Conservation (phyloP, 2,797 vertebrate genomes). For the Trachurus trachurus region DNA sequence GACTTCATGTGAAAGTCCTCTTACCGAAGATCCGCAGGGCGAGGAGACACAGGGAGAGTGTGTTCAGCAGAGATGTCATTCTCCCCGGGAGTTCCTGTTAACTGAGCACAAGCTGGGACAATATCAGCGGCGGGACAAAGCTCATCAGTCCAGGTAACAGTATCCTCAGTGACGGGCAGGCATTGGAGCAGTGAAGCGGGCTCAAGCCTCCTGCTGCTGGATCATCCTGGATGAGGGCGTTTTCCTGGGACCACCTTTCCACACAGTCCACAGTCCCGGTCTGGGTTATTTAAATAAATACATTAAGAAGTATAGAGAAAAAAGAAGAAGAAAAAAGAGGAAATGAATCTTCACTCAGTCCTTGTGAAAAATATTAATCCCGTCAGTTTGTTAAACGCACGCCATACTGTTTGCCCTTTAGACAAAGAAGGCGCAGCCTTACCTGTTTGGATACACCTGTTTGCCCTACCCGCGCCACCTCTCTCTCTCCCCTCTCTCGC, state of each 20-base stretch:
- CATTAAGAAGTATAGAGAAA: no score
- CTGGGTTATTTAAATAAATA: not conserved
- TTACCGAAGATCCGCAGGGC: conserved; percentile 71
- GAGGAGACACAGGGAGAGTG: conserved; percentile 57
- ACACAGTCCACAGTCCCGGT: conserved; percentile 11
- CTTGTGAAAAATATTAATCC: conserved; percentile 32
- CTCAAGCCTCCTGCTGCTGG: conserved; percentile 36
- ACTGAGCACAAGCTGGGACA: conserved; percentile 21
- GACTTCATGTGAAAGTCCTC: conserved; percentile 7
- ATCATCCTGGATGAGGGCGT: conserved; percentile 30
- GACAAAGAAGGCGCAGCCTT: conserved; percentile 49
- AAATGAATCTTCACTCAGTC: conserved; percentile 4
- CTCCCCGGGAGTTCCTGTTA: conserved; percentile 49
- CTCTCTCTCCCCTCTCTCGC: conserved; percentile 22
- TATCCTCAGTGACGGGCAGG: conserved; percentile 40
- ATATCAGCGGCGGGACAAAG: conserved; percentile 29
- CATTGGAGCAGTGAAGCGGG: conserved; percentile 15
- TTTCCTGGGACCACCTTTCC: not conserved
- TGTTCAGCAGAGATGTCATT: conserved; percentile 69
- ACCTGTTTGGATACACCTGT: conserved; percentile 80
- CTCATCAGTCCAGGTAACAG: conserved; percentile 57
- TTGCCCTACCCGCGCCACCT: conserved; percentile 36
- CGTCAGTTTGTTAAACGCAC: conserved; percentile 27
- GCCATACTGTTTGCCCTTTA: conserved; percentile 46
- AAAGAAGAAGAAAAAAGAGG: not conserved